phyloP scores from a whole-genome alignment of 2,797 vertebrate genomes.

The Eulemur rubriventer region DNA sequence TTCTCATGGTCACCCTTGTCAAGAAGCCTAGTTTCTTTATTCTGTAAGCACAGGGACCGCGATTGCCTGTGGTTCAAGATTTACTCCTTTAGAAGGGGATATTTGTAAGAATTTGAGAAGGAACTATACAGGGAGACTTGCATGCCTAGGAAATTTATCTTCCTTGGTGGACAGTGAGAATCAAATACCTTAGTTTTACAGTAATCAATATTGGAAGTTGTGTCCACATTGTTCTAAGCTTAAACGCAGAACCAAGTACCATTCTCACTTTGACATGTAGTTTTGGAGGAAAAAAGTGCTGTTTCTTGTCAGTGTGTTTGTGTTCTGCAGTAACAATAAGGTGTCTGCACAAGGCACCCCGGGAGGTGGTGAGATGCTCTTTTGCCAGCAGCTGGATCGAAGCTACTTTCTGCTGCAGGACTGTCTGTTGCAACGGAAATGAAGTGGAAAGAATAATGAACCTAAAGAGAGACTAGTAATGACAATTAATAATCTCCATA shows the following conservation, averaged over 20 bases:
- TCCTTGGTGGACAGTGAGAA: neutral
- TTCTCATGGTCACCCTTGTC: neutral
- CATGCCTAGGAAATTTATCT: neutral
- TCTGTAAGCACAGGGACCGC: neutral
- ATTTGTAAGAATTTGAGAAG: neutral
- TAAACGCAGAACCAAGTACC: neutral
- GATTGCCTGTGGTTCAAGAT: neutral
- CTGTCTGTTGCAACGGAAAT: neutral
- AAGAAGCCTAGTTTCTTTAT: neutral
- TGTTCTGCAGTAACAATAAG: neutral
- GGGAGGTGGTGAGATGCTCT: neutral
- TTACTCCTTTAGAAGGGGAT: neutral
- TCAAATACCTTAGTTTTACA: neutral
- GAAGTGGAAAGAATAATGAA: neutral
- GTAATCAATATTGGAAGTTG: neutral
- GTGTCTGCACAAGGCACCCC: neutral
- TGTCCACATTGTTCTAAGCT: neutral
- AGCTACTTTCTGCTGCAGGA: neutral
- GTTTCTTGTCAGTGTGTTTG: neutral
- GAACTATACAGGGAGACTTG: neutral
- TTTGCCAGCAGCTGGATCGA: neutral
- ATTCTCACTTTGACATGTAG: neutral
- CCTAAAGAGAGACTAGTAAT: neutral
- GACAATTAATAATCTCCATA: neutral
- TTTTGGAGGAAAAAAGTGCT: neutral